phyloP scores from a whole-genome alignment of 1,140 invertebrate genomes.

The Diploscapter pachys region DNA sequence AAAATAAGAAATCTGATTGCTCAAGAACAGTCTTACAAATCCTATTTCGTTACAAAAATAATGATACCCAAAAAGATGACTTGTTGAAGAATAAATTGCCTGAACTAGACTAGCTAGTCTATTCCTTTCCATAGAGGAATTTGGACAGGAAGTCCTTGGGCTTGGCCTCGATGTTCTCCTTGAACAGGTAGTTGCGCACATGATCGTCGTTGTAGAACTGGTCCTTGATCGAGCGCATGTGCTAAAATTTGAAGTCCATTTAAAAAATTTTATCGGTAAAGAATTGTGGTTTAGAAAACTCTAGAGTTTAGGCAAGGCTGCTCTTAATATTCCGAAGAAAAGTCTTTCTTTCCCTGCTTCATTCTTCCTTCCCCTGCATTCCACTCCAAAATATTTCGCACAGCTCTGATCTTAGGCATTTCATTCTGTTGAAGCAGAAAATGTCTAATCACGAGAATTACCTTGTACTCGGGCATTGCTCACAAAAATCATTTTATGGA shows the following conservation, averaged over 20 bases:
- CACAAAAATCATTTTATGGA: neutral
- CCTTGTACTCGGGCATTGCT: neutral
- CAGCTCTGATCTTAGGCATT: no score
- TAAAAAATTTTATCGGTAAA: neutral
- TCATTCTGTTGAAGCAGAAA: no score
- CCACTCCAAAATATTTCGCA: no score
- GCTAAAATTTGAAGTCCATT: constrained; percentile 30
- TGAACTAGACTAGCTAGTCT: neutral
- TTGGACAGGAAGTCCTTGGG: constrained; percentile 55
- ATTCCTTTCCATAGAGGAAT: constrained; percentile 47
- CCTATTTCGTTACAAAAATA: no score
- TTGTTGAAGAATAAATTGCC: no score
- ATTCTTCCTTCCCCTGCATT: no score
- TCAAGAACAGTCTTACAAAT: no score
- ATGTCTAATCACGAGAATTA: no score
- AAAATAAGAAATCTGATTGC: no score
- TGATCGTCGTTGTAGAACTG: constrained; percentile 52
- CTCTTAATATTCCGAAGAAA: neutral
- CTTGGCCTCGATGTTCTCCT: constrained; percentile 54
- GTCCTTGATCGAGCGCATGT: constrained; percentile 47
- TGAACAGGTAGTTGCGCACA: constrained; percentile 51
- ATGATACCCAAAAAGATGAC: no score
- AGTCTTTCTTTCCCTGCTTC: no score
- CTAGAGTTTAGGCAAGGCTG: neutral
- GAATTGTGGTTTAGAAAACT: no score